Conservation (phyloP, 2,888 invertebrate genomes). For the Dermolepida albohirtum region DNA sequence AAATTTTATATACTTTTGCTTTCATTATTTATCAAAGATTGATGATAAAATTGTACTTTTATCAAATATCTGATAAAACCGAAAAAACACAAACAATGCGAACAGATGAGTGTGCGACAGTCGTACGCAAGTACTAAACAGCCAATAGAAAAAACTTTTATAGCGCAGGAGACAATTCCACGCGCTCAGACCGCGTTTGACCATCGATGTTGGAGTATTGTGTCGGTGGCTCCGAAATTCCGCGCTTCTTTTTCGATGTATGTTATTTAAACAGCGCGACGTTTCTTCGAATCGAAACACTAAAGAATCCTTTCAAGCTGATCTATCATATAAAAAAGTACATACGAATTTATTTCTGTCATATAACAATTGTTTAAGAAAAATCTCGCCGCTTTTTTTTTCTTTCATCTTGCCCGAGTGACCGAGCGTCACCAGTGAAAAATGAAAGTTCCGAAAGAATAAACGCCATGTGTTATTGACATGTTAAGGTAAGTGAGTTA, state of each 20-base stretch:
- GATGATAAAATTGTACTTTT: constrained; percentile 4
- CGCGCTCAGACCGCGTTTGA: constrained; percentile 28
- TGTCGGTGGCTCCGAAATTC: not conserved
- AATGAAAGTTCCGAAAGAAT: constrained; percentile 32
- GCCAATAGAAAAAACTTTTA: constrained; percentile 22
- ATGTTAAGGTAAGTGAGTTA: constrained; percentile 29
- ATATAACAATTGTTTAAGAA: too few species aligned
- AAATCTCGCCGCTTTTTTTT: too few species aligned
- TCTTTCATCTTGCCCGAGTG: not conserved
- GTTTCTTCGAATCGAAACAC: too few species aligned
- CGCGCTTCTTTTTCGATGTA: constrained; percentile 6
- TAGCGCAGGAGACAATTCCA: constrained; percentile 35
- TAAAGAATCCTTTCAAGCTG: too few species aligned
- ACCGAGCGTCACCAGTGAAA: constrained; percentile 22
- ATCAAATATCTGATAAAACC: constrained; percentile 3
- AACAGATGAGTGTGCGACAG: constrained; percentile 15
- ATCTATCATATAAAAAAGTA: too few species aligned
- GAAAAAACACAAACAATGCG: constrained; percentile 29
- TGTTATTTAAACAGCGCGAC: not conserved
- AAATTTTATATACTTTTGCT: not conserved
- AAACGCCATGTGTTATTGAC: constrained; percentile 31
- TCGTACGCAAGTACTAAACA: constrained; percentile 26
- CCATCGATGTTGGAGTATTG: constrained; percentile 18
- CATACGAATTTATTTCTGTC: too few species aligned
- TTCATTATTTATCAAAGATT: not conserved